A percentile compares a stretch with the other conserved stretches of the same genome.
These are phyloP conservation scores for Ramphastos sulfuratus DNA, from an alignment of 2,113 vertebrate species.

Conservation along the genomic window DNA sequence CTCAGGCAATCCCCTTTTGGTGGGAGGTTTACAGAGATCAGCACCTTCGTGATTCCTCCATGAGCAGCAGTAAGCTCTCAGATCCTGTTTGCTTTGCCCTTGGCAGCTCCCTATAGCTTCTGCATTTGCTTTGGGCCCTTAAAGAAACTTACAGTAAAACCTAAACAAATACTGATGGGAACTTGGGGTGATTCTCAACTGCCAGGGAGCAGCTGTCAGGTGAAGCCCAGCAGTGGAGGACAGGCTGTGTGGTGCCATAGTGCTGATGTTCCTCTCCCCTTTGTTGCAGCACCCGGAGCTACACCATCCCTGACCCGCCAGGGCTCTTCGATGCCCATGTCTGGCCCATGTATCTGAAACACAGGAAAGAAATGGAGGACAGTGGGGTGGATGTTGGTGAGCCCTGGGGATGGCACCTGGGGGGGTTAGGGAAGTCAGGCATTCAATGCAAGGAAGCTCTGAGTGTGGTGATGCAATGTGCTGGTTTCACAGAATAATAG, in stretches of 20 bases:
- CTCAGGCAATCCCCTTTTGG: too few relatives aligned
- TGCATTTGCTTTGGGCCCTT: background rate
- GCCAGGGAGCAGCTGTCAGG: background rate
- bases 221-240: too few relatives aligned
- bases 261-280: background rate
- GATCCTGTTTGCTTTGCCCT: background rate
- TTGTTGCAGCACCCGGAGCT: slow-evolving; percentile 68
- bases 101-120: background rate
- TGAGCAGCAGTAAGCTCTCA: background rate
- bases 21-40: too few relatives aligned
- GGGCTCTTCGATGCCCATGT: slow-evolving; percentile 93
- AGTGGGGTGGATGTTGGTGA: slow-evolving; percentile 83
- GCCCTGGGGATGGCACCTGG: background rate
- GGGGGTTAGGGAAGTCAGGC: background rate
- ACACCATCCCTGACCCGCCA: slow-evolving; percentile 86
- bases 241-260: rapidly evolving
- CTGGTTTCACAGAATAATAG: background rate
- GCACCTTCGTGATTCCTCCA: rapidly evolving
- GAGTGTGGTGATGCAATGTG: background rate
- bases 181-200: rapidly evolving
- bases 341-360: slow-evolving; percentile 94
- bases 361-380: slow-evolving; percentile 87
- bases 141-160: background rate
- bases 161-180: rapidly evolving
- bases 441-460: background rate